phyloP scores from a whole-genome alignment of 30 jellyfish, hydroid and myxozoan genomes.

The Turritopsis dohrnii region DNA sequence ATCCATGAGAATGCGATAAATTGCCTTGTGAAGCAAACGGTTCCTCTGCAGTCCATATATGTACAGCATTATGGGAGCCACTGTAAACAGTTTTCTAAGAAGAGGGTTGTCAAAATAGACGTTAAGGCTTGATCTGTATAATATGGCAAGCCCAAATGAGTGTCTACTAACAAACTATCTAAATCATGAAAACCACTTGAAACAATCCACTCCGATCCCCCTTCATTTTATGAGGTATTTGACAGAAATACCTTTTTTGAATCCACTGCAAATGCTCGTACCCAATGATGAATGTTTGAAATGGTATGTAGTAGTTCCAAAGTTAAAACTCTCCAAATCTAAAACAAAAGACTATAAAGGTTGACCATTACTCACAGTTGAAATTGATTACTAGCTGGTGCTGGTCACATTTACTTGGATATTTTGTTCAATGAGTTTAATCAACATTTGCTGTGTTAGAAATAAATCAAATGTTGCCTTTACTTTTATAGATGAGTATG shows the following conservation, averaged over 20 bases:
- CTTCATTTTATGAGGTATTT: not conserved
- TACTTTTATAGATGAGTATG: slow-evolving; percentile 87
- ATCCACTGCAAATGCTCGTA: slow-evolving; percentile 83
- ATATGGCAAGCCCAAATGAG: too few species aligned
- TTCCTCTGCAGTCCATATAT: slow-evolving; percentile 81
- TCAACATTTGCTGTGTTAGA: too few species aligned
- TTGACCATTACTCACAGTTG: not conserved
- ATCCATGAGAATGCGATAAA: slow-evolving; percentile 85
- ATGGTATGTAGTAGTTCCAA: slow-evolving; percentile 75
- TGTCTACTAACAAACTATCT: too few species aligned
- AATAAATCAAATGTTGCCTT: not conserved
- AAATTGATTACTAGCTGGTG: too few species aligned
- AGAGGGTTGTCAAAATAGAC: too few species aligned
- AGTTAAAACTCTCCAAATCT: slow-evolving; percentile 81
- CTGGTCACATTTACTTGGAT: too few species aligned
- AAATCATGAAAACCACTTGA: too few species aligned
- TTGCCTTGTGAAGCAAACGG: slow-evolving; percentile 67
- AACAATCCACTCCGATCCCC: too few species aligned
- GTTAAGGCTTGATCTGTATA: too few species aligned
- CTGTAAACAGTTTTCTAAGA: slow-evolving; percentile 80
- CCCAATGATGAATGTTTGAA: slow-evolving; percentile 80
- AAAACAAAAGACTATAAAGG: not conserved
- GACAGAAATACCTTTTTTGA: slow-evolving; percentile 48
- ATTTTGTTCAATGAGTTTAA: too few species aligned
- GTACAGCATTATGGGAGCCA: slow-evolving; percentile 92